phyloP scores from a whole-genome alignment of 2,888 invertebrate genomes.

The Chrysolina oricalcia region DNA sequence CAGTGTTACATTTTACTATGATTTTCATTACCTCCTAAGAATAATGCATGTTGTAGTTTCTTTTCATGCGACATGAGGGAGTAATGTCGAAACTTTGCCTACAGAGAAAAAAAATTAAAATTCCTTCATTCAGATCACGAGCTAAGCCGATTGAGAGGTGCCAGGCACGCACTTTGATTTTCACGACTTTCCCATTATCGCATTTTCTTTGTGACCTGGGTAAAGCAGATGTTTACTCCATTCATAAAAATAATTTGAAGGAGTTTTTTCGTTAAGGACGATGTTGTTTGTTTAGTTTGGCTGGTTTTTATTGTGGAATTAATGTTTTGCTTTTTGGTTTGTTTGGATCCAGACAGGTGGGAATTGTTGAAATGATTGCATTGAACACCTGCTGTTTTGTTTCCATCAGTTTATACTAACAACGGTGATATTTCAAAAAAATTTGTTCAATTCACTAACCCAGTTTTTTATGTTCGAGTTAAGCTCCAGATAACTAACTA shows the following conservation, averaged over 20 bases:
- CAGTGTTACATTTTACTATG: not conserved
- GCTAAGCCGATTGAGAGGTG: conserved; percentile 15
- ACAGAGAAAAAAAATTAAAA: conserved; percentile 5
- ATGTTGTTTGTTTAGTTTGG: not conserved
- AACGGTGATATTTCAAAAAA: too few relatives aligned
- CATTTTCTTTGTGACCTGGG: conserved; percentile 15
- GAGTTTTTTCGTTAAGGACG: not conserved
- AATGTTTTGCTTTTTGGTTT: not conserved
- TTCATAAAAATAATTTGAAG: conserved; percentile 7
- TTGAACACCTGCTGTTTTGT: too few relatives aligned
- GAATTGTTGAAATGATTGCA: too few relatives aligned
- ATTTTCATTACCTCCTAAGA: not conserved
- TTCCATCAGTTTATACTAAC: too few relatives aligned
- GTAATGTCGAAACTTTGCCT: not conserved
- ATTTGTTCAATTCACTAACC: too few relatives aligned
- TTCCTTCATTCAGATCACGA: conserved; percentile 15
- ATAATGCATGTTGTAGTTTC: not conserved
- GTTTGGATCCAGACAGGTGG: too few relatives aligned
- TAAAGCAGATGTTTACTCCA: conserved; percentile 21
- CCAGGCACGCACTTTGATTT: conserved; percentile 18
- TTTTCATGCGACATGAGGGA: not conserved
- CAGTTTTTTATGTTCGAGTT: too few relatives aligned
- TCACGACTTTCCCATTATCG: conserved; percentile 21
- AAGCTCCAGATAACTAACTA: too few relatives aligned
- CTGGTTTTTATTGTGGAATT: not conserved